Conservation (phyloP, 2,113 vertebrate species). For the Eurystomus gularis region DNA sequence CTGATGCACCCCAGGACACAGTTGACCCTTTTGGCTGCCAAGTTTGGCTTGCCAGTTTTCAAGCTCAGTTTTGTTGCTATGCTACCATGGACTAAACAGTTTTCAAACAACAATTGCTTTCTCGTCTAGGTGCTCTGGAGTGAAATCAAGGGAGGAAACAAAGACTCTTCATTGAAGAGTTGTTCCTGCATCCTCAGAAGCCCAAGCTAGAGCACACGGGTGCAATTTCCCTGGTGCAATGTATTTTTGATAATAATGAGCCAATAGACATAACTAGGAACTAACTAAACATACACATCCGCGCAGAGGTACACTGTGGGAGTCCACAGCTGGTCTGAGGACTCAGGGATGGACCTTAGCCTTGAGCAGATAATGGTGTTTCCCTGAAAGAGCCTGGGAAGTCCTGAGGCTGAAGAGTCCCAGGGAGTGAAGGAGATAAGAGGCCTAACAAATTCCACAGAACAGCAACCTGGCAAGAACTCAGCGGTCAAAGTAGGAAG, state of each 20-base stretch:
- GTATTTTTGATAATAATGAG: not conserved
- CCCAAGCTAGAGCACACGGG: not conserved
- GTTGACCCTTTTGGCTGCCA: not conserved
- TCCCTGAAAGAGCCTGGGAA: no score
- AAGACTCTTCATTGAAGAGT: not conserved
- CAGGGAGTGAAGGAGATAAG: no score
- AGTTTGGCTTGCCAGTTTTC: not conserved
- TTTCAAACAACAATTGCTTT: not conserved
- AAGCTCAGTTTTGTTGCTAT: not conserved
- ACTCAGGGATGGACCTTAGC: no score
- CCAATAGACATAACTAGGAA: not conserved
- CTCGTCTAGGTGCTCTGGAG: not conserved
- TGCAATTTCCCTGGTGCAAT: not conserved
- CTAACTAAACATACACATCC: not conserved
- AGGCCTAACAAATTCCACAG: no score
- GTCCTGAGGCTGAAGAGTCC: no score
- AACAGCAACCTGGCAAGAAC: no score
- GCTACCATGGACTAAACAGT: not conserved
- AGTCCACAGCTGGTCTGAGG: no score
- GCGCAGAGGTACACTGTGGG: not conserved
- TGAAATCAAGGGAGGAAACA: not conserved
- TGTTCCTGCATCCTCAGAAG: not conserved
- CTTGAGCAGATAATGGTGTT: no score
- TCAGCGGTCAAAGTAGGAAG: no score
- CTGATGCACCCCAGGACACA: accelerated